These are phyloP conservation scores for Camponotus vicinus DNA, from an alignment of 1,140 invertebrate species.

Conservation along the genomic window DNA sequence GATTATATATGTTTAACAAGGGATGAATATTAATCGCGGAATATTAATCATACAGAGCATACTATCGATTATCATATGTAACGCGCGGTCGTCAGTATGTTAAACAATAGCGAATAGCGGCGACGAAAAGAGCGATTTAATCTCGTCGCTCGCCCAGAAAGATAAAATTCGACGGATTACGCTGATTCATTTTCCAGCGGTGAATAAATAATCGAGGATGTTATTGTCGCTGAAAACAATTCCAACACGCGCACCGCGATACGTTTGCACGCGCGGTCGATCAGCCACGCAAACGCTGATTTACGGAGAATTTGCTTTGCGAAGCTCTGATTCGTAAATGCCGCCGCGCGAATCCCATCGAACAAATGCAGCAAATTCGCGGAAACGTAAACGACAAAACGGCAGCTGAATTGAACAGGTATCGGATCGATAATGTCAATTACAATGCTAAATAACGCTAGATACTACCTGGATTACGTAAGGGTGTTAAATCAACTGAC, in stretches of 20 bases:
- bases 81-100: slow-evolving; percentile 50
- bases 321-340: slow-evolving; percentile 62
- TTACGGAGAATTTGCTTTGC: slow-evolving; percentile 63
- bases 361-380: slow-evolving; percentile 54
- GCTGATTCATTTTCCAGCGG: slow-evolving; percentile 56
- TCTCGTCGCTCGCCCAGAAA: slow-evolving; percentile 47
- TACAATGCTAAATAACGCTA: slow-evolving; percentile 42
- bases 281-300: slow-evolving; percentile 62
- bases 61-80: slow-evolving; percentile 56
- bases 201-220: slow-evolving; percentile 63
- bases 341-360: slow-evolving; percentile 47
- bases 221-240: slow-evolving; percentile 64
- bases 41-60: slow-evolving; percentile 54
- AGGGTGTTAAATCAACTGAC: slow-evolving; percentile 28
- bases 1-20: slow-evolving; percentile 32
- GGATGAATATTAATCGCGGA: slow-evolving; percentile 51
- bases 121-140: slow-evolving; percentile 55
- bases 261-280: slow-evolving; percentile 58
- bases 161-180: slow-evolving; percentile 56
- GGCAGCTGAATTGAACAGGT: slow-evolving; percentile 53
- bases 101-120: slow-evolving; percentile 51
- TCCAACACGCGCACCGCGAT: slow-evolving; percentile 42
- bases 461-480: slow-evolving; percentile 33
- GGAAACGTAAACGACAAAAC: slow-evolving; percentile 61
- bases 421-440: slow-evolving; percentile 55